Evolutionary conservation across 2,888 invertebrate species (phyloP), one percentile per base, ranked within the genome.

Genomic region (Nebria salina): DNA sequence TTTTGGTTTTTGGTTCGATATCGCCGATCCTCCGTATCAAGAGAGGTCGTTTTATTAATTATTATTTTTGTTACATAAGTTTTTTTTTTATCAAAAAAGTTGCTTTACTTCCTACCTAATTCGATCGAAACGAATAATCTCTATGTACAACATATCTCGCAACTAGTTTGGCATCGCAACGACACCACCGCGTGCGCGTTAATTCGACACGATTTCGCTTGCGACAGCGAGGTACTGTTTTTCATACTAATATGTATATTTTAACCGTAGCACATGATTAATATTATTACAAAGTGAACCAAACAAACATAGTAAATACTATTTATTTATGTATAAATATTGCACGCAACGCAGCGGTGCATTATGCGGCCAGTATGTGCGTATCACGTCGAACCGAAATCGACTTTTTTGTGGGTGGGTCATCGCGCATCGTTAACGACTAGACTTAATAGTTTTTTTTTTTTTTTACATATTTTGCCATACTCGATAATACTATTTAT

Each of bases 121-220:
- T 87, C 86, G 86, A 86, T 87, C 87, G 86, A 86, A 83, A 83
- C 85, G 86, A 86, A 86, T 85, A 86, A 85, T 85, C 87, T 86
- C 85, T 87, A 88, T 88, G 84, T 88, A 88, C 87, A 87, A 86
- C 85, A 66, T 66, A 70, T 70, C 87, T 87, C 86, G 80, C 80
- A 80, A 41, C 80, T 80, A 80, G 64, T 20, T 64, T 68, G 75
- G 81, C 80, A 68, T 65, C 75, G 75, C 54, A 73, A 54, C 68
- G 73, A 34, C 72, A 76, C 65, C 81, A 75, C 75, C 64, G 84
- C 85, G 86, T 88, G 87, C 87, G 87, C 87, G 86, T 86, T 86
- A 34, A 34, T 34, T 86, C 85, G 83, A 84, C 34, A 34, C 34
- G 34, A 34, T 34, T 34, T 34, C 34, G 34, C 13, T 54, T 13